Base-by-base conservation (phyloP, 2,113 vertebrate genomes). In the Saguinus midas region DNA sequence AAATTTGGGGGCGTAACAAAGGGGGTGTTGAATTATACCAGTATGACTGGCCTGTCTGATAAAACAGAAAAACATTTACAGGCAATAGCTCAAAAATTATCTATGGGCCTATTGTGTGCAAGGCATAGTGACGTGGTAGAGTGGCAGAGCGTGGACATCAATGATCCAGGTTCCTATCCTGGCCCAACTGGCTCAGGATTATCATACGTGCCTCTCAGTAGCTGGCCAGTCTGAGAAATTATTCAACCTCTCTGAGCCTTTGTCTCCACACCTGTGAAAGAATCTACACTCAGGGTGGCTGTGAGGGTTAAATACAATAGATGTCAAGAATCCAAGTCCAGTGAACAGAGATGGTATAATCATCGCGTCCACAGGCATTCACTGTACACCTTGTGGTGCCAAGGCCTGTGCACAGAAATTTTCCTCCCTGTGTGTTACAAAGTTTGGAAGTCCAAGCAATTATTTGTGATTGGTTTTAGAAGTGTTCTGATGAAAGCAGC, bases 281-380 rank as follows among this genome's bases (percentile, higher is more conserved):
- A 87, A 87, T 23, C 64, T 23, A 82, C 80, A 73, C 84, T 61
- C 8, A 29, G 50, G 37, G 75, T n/a, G 37, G 45, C 27, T 64
- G 6, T 17, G 27, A 73, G 76, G 48, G 58, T 40, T 76, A 70
- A 72, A 76, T 2, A 25, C 21, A 75, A 89, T 10, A 48, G 48
- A 78, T 32, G 37, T 70, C 57, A 64, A 43, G n/a, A 73, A 27
- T 55, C 66, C 52, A 73, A 68, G 58, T 32, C 61, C 48, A 12
- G 40, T 32, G 35, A 27, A 45, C 88, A 80, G 58, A 40, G 21
- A 10, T 1, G 23, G 37, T 13, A 3, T 57, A 20, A 75, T 37
- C 70, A 35, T 1, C 43, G n/a, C 64, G 2, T 25, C 1, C 0
- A 57, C 50, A 45, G 17, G 20, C 1, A 8, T 27, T 43, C n/a